phyloP scores from a whole-genome alignment of 92 coral and sea anemone species.

The Desmophyllum pertusum region DNA sequence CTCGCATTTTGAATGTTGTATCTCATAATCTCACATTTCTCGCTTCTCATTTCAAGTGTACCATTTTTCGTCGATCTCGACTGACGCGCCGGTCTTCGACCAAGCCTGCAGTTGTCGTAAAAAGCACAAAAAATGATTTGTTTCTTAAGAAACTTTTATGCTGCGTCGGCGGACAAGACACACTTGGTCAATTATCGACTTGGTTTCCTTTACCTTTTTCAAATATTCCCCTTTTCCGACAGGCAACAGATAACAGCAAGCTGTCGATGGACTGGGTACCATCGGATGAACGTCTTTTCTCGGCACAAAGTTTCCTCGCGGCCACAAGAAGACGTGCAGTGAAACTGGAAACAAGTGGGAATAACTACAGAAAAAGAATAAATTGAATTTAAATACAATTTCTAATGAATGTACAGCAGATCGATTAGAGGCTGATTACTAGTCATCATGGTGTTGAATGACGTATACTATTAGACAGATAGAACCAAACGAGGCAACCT shows the following conservation, averaged over 20 bases:
- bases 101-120: no score
- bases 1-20: no score
- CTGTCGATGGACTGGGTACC: constrained; percentile 1
- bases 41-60: no score
- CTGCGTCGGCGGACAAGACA: no score
- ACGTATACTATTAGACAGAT: not conserved
- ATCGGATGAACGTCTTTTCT: not conserved
- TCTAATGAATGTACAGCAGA: not conserved
- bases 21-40: no score
- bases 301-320: not conserved
- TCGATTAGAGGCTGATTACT: not conserved
- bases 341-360: not conserved
- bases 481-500: not conserved
- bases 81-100: no score
- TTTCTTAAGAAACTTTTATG: no score
- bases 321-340: not conserved
- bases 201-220: not conserved
- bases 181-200: no score
- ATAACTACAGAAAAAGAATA: not conserved
- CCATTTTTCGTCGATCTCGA: no score
- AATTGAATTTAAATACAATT: not conserved
- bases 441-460: not conserved
- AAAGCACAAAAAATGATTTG: no score
- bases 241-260: constrained; percentile 35
- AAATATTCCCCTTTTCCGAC: not conserved